Base-by-base conservation (phyloP, 2,113 vertebrate genomes). In the Ascaphus truei region DNA sequence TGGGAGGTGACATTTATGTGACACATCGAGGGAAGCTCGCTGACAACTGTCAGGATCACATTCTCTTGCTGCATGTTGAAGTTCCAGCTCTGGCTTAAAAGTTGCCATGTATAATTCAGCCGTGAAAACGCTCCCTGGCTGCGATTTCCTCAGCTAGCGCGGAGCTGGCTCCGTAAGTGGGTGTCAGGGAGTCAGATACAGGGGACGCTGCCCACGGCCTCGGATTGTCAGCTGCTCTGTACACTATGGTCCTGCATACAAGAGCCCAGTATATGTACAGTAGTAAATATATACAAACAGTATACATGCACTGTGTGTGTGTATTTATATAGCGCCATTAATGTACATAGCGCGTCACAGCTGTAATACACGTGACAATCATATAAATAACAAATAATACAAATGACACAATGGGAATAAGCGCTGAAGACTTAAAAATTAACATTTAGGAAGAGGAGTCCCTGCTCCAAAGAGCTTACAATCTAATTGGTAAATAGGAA, bases 21-120 rank as follows among this genome's bases (percentile, higher is more conserved):
- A n/a, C n/a, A n/a, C n/a, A n/a, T n/a, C n/a, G n/a, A 27, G 22
- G 15, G 31, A 52, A 16, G 8, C 3, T 50, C 6, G 5, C 8
- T 27, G 23, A 65, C 62, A 51, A 52, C 52, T 36, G 47, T 16
- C 13, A 20, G 11, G 48, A 52, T 65, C 62, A 34, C 3, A 37
- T 65, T 65, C n/a, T 48, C 23, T 65, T 16, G 16, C 33, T 39
- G 11, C 22, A 16, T 57, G 45, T 56, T 43, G n/a, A 45, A 55
- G 26, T 20, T 26, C n/a, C 6, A 15, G 45, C 36, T 25, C 39
- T 48, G 52, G 64, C 52, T 57, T 10, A 34, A 57, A 47, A 3
- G 27, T 30, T 47, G 12, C 51, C 41, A 59, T 68, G 16, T 43
- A 68, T 68, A 48, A 59, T 48, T 68, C 22, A 59, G 29, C 3